Evolutionary conservation across 2,888 invertebrate genomes (phyloP).

Genomic region (Pristionchus mayeri): DNA sequence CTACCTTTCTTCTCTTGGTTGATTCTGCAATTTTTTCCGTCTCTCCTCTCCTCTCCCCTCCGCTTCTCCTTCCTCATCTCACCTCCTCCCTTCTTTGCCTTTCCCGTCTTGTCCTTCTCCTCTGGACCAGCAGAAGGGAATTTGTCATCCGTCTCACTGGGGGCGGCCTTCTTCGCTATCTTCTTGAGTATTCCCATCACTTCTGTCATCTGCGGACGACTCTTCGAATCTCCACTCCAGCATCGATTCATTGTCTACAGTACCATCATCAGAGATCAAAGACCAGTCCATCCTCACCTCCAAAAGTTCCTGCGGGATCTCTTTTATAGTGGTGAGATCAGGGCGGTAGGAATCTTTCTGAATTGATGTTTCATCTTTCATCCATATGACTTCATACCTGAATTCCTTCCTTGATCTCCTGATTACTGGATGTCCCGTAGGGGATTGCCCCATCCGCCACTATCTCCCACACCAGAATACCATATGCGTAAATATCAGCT

Average conservation of each 20-base stretch:
- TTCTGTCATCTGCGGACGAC: not conserved
- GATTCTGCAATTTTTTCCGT: too few relatives aligned
- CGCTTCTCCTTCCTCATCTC: too few relatives aligned
- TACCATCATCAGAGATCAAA: not conserved
- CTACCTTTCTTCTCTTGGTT: too few relatives aligned
- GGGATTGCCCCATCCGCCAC: not conserved
- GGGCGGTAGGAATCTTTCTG: not conserved
- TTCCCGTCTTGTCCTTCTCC: too few relatives aligned
- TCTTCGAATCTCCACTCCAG: not conserved
- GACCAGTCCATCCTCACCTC: not conserved
- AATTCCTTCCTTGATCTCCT: constrained; percentile 24
- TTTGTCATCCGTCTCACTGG: too few relatives aligned
- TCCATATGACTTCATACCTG: not conserved
- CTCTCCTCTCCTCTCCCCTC: too few relatives aligned
- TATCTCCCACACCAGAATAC: constrained; percentile 36
- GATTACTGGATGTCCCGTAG: not conserved
- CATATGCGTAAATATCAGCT: constrained; percentile 25
- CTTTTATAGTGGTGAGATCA: not conserved
- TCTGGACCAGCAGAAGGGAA: too few relatives aligned
- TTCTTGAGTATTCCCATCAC: not conserved
- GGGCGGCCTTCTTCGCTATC: too few relatives aligned
- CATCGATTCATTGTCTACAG: not conserved
- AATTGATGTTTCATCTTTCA: not conserved
- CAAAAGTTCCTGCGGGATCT: not conserved
- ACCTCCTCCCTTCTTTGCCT: too few relatives aligned